A percentile compares a stretch with the other conserved stretches of the same genome.
Conservation (phyloP, 2,888 invertebrate species). For the Azorinus chamasolen region DNA sequence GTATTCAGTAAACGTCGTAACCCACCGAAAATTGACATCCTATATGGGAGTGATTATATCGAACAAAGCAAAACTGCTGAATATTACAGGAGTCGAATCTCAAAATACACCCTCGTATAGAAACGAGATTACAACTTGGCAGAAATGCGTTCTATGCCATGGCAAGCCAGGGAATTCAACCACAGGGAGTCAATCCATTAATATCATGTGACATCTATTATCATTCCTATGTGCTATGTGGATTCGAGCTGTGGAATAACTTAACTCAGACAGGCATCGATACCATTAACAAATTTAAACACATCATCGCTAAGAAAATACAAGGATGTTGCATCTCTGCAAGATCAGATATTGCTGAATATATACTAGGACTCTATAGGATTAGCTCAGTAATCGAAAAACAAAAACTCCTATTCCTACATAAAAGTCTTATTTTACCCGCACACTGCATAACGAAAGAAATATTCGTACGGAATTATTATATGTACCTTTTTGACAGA, state of each 20-base stretch:
- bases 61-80: not conserved
- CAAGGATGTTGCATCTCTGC: not conserved
- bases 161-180: not conserved
- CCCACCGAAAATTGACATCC: not conserved
- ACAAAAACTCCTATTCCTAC: constrained; percentile 1
- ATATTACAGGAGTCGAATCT: constrained; percentile 5
- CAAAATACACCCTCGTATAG: not conserved
- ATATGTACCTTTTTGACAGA: not conserved
- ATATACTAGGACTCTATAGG: constrained; percentile 4
- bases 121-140: constrained; percentile 3
- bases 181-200: not conserved
- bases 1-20: not conserved
- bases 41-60: not conserved
- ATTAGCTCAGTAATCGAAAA: not conserved
- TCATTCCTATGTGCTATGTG: not conserved
- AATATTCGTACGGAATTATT: not conserved
- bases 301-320: constrained; percentile 5
- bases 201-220: not conserved
- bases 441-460: not conserved
- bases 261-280: not conserved
- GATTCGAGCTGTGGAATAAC: constrained; percentile 11
- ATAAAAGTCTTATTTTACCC: constrained; percentile 5
- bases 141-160: constrained; percentile 10
- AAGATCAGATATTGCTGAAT: constrained; percentile 1
- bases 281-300: not conserved